A percentile compares a stretch with the other conserved stretches of the same genome.
Evolutionary conservation across 1,140 invertebrate genomes (phyloP).

Genomic region (Zaprionus africanus): DNA sequence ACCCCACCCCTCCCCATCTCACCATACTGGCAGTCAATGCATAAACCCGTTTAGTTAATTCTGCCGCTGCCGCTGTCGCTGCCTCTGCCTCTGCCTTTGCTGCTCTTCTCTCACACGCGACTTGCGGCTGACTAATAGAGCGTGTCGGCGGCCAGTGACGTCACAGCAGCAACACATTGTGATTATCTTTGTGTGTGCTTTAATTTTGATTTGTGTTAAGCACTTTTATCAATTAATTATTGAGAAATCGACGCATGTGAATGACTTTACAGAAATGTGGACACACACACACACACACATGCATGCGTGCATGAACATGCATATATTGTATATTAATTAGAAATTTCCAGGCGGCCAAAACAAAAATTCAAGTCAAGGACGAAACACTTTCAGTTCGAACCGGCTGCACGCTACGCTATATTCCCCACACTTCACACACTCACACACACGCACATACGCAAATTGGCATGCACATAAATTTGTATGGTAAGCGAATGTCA

Average conservation of each 20-base stretch:
- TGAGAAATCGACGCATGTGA: constrained; percentile 35
- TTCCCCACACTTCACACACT: constrained; percentile 6
- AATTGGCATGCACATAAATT: constrained; percentile 47
- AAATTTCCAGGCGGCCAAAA: constrained; percentile 31
- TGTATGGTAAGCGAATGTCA: constrained; percentile 49
- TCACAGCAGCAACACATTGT: constrained; percentile 25
- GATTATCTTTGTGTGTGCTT: constrained; percentile 11
- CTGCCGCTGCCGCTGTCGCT: neutral
- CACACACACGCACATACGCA: neutral
- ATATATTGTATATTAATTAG: constrained; percentile 36
- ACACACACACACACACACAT: constrained; percentile 1
- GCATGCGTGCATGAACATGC: neutral
- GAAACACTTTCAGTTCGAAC: constrained; percentile 15
- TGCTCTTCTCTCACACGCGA: constrained; percentile 30
- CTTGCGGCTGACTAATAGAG: constrained; percentile 38
- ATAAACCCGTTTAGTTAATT: constrained; percentile 24
- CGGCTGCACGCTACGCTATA: constrained; percentile 17
- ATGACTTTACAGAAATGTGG: constrained; percentile 39
- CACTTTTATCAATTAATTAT: constrained; percentile 32
- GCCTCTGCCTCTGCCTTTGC: neutral
- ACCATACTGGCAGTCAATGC: neutral
- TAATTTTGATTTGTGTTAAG: constrained; percentile 5
- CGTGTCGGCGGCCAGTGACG: constrained; percentile 22
- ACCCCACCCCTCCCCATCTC: neutral
- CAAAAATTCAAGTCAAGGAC: constrained; percentile 24